Evolutionary conservation across 2,888 invertebrate species (phyloP).

Genomic region (Microctonus brassicae): DNA sequence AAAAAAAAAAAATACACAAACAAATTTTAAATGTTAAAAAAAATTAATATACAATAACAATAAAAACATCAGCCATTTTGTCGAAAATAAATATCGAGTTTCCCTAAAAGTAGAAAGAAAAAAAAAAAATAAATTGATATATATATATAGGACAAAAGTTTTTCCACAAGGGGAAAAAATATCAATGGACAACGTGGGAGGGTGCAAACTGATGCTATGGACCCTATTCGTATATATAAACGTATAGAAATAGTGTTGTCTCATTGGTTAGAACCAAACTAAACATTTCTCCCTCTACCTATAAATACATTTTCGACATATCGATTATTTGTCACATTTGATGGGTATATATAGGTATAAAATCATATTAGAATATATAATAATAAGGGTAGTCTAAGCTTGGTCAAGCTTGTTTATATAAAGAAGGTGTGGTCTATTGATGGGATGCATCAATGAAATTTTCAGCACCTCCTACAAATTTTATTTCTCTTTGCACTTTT

Average conservation of each 20-base stretch:
- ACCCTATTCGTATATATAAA: conserved; percentile 39
- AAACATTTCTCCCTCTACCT: conserved; percentile 20
- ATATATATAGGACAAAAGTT: conserved; percentile 2
- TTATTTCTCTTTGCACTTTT: conserved; percentile 9
- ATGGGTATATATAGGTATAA: conserved; percentile 28
- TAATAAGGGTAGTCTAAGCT: conserved; percentile 41
- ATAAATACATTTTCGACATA: conserved; percentile 40
- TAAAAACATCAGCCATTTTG: conserved; percentile 17
- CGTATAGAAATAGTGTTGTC: conserved; percentile 42
- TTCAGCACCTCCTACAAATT: conserved; percentile 38
- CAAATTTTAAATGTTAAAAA: too few relatives aligned
- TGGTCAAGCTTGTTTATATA: conserved; percentile 23
- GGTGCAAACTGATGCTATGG: conserved; percentile 53
- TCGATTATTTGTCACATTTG: conserved; percentile 58
- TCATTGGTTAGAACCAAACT: conserved; percentile 54
- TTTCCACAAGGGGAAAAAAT: conserved; percentile 32
- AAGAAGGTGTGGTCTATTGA: conserved; percentile 53
- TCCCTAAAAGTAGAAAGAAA: conserved; percentile 7
- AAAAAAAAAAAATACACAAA: too few relatives aligned
- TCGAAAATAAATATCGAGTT: not conserved
- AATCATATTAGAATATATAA: too few relatives aligned
- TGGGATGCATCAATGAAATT: conserved; percentile 22
- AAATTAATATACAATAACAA: not conserved
- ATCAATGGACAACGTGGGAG: conserved; percentile 36
- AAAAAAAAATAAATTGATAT: not conserved